These are phyloP conservation scores for Muscicapa comitata DNA, from an alignment of 2,797 vertebrate genomes.

Conservation along the genomic window DNA sequence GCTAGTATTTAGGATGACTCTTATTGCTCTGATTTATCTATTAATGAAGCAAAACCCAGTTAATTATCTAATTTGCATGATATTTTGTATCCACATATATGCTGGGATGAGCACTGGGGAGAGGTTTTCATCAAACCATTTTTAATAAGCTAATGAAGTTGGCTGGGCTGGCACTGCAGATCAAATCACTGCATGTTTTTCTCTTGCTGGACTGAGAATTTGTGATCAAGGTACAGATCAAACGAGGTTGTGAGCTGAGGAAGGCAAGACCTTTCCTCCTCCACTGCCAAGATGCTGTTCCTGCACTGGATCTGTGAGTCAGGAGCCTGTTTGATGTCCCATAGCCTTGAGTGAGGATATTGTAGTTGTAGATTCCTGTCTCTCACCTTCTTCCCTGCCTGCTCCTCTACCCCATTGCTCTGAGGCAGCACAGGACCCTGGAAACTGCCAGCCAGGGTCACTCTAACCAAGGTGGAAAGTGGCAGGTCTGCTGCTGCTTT, in stretches of 20 bases:
- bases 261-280: not conserved
- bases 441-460: not conserved
- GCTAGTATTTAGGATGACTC: conserved; percentile 23
- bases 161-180: not conserved
- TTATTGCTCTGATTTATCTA: conserved; percentile 50
- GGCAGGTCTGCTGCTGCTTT: not conserved
- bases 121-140: conserved; percentile 22
- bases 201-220: not conserved
- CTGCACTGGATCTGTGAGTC: not conserved
- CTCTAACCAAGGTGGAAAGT: not conserved
- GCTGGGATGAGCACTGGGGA: not conserved
- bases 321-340: not conserved
- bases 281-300: not conserved
- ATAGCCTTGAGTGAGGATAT: not conserved
- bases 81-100: conserved; percentile 30
- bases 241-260: not conserved
- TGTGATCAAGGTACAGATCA: not conserved
- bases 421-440: not conserved
- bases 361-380: not conserved
- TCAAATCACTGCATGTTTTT: not conserved
- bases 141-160: not conserved
- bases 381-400: not conserved
- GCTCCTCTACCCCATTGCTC: not conserved
- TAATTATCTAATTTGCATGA: conserved; percentile 62
- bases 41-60: conserved; percentile 55